Conservation (phyloP, 2,888 invertebrate species). For the Sinohyriopsis cumingii region DNA sequence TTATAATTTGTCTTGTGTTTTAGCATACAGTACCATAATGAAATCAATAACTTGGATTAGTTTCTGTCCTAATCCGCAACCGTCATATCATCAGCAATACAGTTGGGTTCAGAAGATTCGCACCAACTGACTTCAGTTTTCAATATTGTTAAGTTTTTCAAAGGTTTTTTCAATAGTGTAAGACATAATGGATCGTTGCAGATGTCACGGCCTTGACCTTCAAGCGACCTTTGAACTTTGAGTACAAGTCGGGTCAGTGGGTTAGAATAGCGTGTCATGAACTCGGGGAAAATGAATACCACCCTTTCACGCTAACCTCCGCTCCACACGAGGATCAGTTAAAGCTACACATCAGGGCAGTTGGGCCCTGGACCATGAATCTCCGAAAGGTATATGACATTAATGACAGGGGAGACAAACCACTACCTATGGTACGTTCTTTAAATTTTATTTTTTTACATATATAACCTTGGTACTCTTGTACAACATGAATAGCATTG, state of each 20-base stretch:
- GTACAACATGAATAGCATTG: too few relatives aligned
- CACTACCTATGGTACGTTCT: constrained; percentile 43
- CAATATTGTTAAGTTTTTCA: too few relatives aligned
- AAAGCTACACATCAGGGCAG: constrained; percentile 77
- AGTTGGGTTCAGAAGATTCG: too few relatives aligned
- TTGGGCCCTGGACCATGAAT: constrained; percentile 79
- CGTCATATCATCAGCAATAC: too few relatives aligned
- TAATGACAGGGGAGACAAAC: constrained; percentile 29
- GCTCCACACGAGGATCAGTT: constrained; percentile 78
- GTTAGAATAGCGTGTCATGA: constrained; percentile 77
- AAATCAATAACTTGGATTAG: too few relatives aligned
- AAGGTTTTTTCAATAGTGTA: too few relatives aligned
- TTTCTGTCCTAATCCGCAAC: too few relatives aligned
- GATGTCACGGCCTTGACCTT: constrained; percentile 77
- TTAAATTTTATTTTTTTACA: too few relatives aligned
- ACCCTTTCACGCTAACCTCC: constrained; percentile 79
- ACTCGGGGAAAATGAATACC: constrained; percentile 76
- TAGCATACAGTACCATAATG: too few relatives aligned
- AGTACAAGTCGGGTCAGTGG: constrained; percentile 80
- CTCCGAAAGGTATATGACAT: constrained; percentile 72
- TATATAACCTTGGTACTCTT: too few relatives aligned
- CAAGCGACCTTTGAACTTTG: constrained; percentile 76
- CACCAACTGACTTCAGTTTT: too few relatives aligned
- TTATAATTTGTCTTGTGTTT: too few relatives aligned
- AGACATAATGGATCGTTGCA: constrained; percentile 52